phyloP scores from a whole-genome alignment of 2,888 invertebrate genomes.

The Adineta ricciae region DNA sequence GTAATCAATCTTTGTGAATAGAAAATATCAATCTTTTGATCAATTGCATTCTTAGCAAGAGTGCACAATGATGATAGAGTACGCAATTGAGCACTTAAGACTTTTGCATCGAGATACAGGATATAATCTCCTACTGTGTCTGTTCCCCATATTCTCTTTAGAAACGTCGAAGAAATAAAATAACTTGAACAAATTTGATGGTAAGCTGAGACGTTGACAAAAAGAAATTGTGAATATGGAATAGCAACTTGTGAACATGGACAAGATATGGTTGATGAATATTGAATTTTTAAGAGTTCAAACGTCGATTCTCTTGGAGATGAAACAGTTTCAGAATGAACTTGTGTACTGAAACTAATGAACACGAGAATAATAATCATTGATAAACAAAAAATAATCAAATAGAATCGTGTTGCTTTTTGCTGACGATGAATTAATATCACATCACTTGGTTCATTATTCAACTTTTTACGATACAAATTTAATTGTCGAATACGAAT shows the following conservation, averaged over 20 bases:
- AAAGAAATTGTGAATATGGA: not conserved
- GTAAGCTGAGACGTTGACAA: not conserved
- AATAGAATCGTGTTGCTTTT: too few relatives aligned
- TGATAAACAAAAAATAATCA: not conserved
- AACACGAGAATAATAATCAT: not conserved
- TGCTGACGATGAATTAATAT: too few relatives aligned
- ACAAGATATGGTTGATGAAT: not conserved
- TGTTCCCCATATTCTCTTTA: not conserved
- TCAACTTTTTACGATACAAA: too few relatives aligned
- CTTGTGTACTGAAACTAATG: not conserved
- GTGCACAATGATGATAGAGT: too few relatives aligned
- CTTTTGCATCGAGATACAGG: not conserved
- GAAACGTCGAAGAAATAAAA: not conserved
- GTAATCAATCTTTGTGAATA: too few relatives aligned
- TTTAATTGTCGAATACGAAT: too few relatives aligned
- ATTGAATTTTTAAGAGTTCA: not conserved
- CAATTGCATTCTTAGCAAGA: too few relatives aligned
- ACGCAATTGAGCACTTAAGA: not conserved
- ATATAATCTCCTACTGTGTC: not conserved
- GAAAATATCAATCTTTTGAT: too few relatives aligned
- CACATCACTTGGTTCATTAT: too few relatives aligned
- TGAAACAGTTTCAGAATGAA: not conserved
- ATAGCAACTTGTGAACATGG: not conserved
- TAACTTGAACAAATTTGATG: not conserved
- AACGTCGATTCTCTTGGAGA: not conserved